Conservation (phyloP, 2,113 vertebrate species). For the Prochilodus magdalenae region DNA sequence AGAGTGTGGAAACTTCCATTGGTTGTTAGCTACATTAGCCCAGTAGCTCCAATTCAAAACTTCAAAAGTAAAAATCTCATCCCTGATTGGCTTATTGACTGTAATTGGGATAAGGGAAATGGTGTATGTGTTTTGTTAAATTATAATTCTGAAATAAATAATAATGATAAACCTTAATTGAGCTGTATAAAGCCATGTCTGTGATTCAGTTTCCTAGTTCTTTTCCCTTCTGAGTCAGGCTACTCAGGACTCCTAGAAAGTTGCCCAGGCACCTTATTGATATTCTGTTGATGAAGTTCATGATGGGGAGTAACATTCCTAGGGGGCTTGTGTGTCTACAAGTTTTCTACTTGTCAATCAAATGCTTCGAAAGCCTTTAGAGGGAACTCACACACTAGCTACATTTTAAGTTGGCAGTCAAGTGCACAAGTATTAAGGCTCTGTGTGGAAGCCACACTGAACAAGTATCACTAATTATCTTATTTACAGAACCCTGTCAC, state of each 20-base stretch:
- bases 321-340: constrained; percentile 30
- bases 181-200: not conserved
- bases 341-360: constrained; percentile 51
- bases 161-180: not conserved
- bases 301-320: constrained; percentile 32
- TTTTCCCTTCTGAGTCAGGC: not conserved
- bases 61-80: not conserved
- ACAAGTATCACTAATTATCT: not conserved
- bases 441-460: not conserved
- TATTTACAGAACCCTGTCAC: not conserved
- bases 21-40: not conserved
- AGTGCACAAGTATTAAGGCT: not conserved
- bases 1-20: not conserved
- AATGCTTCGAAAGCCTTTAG: constrained; percentile 21
- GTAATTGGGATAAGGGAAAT: not conserved
- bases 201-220: not conserved
- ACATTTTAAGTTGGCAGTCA: constrained; percentile 39
- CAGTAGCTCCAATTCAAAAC: too few species aligned
- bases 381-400: constrained; percentile 43
- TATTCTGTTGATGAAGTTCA: constrained; percentile 43
- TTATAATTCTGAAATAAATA: too few species aligned
- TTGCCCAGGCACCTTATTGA: constrained; percentile 36
- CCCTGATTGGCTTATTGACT: too few species aligned
- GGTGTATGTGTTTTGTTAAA: too few species aligned
- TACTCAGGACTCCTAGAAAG: constrained; percentile 12